Evolutionary conservation across 30 jellyfish, hydroid and myxozoan species (phyloP).

Genomic region (Aurelia sp.): DNA sequence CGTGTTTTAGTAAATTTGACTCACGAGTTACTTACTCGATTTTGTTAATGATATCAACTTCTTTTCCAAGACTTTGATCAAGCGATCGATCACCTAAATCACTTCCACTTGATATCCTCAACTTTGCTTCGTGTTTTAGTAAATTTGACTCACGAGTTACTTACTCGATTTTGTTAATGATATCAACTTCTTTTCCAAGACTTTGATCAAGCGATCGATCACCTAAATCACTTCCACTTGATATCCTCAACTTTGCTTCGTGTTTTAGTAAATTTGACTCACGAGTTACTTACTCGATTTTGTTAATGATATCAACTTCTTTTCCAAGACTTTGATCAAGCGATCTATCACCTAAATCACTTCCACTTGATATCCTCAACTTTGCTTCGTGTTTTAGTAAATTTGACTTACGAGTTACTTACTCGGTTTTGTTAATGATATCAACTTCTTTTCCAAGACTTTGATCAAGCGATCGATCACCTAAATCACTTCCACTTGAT

Average conservation of each 20-base stretch:
- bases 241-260: no score
- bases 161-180: conserved; percentile 13
- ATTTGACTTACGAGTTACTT: not conserved
- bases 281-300: conserved; percentile 16
- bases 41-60: not conserved
- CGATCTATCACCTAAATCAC: conserved; percentile 37
- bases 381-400: not conserved
- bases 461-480: conserved; percentile 28
- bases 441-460: conserved; percentile 35
- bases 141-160: not conserved
- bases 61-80: conserved; percentile 34
- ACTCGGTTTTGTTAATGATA: conserved; percentile 6
- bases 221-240: conserved; percentile 17
- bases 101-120: conserved; percentile 2
- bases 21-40: conserved; percentile 13
- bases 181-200: conserved; percentile 18
- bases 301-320: conserved; percentile 4
- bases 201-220: conserved; percentile 36
- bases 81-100: conserved; percentile 36
- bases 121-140: not conserved
- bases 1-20: no score
- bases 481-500: conserved; percentile 12
- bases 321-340: conserved; percentile 27
- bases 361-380: not conserved
- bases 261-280: no score